phyloP scores from a whole-genome alignment of 1,140 invertebrate genomes.

The Lerema accius region DNA sequence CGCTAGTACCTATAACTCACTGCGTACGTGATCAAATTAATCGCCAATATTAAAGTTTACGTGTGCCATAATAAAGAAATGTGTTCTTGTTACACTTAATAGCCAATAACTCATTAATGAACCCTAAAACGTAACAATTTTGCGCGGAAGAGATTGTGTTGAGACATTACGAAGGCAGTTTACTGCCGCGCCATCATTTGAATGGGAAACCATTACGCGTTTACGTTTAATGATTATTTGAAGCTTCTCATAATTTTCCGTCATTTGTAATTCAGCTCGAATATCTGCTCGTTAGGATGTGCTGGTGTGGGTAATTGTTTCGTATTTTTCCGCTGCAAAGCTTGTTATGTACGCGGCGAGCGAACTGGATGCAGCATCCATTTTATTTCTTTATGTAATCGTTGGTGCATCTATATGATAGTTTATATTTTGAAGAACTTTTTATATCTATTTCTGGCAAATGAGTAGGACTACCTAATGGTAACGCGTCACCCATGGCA shows the following conservation, averaged over 20 bases:
- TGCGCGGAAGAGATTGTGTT: conserved; percentile 69
- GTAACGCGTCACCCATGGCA: too few relatives aligned
- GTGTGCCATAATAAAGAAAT: conserved; percentile 57
- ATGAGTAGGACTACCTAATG: too few relatives aligned
- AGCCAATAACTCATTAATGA: conserved; percentile 75
- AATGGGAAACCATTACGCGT: conserved; percentile 73
- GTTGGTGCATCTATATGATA: too few relatives aligned
- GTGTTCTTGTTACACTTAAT: conserved; percentile 64
- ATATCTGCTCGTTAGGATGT: conserved; percentile 57
- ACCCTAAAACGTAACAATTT: conserved; percentile 70
- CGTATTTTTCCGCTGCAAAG: conserved; percentile 39
- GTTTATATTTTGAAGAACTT: too few relatives aligned
- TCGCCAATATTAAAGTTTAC: conserved; percentile 45
- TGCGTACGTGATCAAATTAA: conserved; percentile 37
- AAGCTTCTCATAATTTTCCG: conserved; percentile 68
- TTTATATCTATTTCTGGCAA: too few relatives aligned
- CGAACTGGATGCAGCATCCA: background rate
- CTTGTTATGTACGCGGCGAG: background rate
- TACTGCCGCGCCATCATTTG: conserved; percentile 68
- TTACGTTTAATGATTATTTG: conserved; percentile 77
- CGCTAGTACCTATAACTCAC: too few relatives aligned
- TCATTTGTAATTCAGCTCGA: conserved; percentile 59
- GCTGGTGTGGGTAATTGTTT: conserved; percentile 57
- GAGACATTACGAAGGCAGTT: conserved; percentile 71
- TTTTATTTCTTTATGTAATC: background rate